Percentiles rank a stretch among this genome's conserved stretches.
phyloP scores from a whole-genome alignment of 1,140 invertebrate species.

The Fopius arisanus region DNA sequence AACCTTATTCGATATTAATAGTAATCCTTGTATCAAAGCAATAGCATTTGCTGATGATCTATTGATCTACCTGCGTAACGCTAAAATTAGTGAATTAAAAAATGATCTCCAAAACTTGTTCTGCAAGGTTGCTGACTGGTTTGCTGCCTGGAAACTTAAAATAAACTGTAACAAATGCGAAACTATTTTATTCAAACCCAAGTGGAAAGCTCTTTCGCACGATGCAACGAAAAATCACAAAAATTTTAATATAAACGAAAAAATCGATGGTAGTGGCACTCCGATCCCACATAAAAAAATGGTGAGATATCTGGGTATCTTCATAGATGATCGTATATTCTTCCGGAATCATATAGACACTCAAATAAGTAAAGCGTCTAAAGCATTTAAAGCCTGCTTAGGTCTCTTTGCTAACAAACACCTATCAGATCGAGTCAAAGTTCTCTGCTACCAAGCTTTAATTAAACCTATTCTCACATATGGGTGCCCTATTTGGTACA shows the following conservation, averaged over 20 bases:
- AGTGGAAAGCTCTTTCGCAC: background rate
- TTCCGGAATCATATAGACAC: slow-evolving; percentile 30
- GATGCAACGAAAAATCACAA: background rate
- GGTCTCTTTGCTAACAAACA: slow-evolving; percentile 32
- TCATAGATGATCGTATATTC: slow-evolving; percentile 21
- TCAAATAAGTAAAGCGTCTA: slow-evolving; percentile 29
- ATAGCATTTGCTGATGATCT: background rate
- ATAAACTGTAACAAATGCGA: slow-evolving; percentile 38
- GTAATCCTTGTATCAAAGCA: background rate
- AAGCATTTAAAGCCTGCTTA: background rate
- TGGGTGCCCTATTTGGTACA: slow-evolving; percentile 29
- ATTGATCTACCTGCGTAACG: background rate
- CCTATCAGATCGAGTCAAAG: slow-evolving; percentile 6
- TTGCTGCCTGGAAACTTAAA: slow-evolving; percentile 32
- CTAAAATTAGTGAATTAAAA: background rate
- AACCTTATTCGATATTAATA: slow-evolving; percentile 9
- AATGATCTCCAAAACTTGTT: background rate
- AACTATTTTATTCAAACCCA: slow-evolving; percentile 35
- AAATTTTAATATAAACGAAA: slow-evolving; percentile 15
- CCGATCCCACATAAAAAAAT: slow-evolving; percentile 23
- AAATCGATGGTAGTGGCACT: background rate
- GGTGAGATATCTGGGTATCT: slow-evolving; percentile 26
- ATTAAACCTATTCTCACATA: slow-evolving; percentile 30
- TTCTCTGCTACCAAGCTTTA: slow-evolving; percentile 26
- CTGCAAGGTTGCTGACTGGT: background rate